Evolutionary conservation across 2,888 invertebrate species (phyloP).

Genomic region (Conops quadrifasciatus): DNA sequence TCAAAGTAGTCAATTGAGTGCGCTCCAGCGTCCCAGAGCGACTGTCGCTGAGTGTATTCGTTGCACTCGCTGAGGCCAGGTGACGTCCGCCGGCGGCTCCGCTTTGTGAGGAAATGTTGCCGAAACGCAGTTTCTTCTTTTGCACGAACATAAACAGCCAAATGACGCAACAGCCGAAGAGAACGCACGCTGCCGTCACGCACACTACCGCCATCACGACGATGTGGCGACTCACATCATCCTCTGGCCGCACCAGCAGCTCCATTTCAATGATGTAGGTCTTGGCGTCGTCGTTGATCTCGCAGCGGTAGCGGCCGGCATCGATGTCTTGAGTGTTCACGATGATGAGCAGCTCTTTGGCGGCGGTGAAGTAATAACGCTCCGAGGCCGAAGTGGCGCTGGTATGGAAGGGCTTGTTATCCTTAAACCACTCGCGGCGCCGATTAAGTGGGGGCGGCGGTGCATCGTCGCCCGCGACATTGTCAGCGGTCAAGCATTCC

Average conservation of each 20-base stretch:
- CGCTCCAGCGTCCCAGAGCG: conserved; percentile 51
- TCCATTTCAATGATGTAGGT: conserved; percentile 55
- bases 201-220: conserved; percentile 81
- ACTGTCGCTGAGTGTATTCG: conserved; percentile 45
- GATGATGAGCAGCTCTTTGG: conserved; percentile 88
- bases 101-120: conserved; percentile 22
- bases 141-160: conserved; percentile 70
- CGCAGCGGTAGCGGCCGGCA: conserved; percentile 89
- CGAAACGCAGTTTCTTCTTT: conserved; percentile 49
- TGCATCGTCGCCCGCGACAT: conserved; percentile 74
- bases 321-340: conserved; percentile 80
- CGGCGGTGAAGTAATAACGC: conserved; percentile 86
- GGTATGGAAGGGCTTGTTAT: conserved; percentile 74
- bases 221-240: conserved; percentile 46
- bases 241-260: conserved; percentile 55
- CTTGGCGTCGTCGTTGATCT: conserved; percentile 76
- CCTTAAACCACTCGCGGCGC: conserved; percentile 78
- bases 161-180: conserved; percentile 88
- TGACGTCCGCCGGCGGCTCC: not conserved
- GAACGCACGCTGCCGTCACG: conserved; percentile 89
- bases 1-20: conserved; percentile 57
- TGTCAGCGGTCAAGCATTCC: conserved; percentile 70
- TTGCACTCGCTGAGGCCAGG: conserved; percentile 38
- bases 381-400: conserved; percentile 65
- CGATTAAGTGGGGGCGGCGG: conserved; percentile 54